Percentiles rank a stretch among this genome's conserved stretches.
phyloP scores from a whole-genome alignment of 2,113 vertebrate genomes.

The Gulo gulo region DNA sequence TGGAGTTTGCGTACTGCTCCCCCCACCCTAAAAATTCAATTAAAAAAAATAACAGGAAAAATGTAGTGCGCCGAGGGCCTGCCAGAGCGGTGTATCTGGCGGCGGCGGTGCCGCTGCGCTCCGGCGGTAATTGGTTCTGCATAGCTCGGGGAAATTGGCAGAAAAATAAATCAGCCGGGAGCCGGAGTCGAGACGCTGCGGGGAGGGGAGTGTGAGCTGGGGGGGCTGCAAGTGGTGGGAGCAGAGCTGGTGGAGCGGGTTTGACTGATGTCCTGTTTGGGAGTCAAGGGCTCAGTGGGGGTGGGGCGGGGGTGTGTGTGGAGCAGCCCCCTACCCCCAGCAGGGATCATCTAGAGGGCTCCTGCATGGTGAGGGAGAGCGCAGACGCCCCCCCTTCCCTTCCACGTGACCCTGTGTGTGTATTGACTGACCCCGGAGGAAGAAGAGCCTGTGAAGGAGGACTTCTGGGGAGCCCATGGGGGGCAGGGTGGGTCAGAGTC shows the following conservation, averaged over 20 bases:
- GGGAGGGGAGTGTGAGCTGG: constrained; percentile 53
- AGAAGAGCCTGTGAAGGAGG: not conserved
- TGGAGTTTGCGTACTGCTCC: constrained; percentile 62
- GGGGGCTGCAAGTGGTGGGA: constrained; percentile 20
- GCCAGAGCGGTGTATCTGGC: constrained; percentile 71
- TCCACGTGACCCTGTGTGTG: not conserved
- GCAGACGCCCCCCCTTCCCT: not conserved
- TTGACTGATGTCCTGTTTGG: constrained; percentile 75
- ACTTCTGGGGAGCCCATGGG: not conserved
- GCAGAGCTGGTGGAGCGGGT: constrained; percentile 34
- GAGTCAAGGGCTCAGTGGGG: constrained; percentile 39
- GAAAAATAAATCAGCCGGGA: constrained; percentile 72
- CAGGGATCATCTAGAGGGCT: not conserved
- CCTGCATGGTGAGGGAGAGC: not conserved
- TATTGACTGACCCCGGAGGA: not conserved
- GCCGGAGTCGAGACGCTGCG: constrained; percentile 66
- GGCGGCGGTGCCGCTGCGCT: constrained; percentile 61
- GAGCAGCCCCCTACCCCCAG: not conserved
- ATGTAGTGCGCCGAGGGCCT: constrained; percentile 62
- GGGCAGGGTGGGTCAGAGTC: not conserved
- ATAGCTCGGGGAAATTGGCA: constrained; percentile 72
- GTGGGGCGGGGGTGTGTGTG: not conserved
- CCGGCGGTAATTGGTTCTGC: constrained; percentile 72
- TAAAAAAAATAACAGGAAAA: constrained; percentile 78
- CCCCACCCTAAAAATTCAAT: constrained; percentile 80